These are phyloP conservation scores for Procavia capensis DNA, from an alignment of 2,113 vertebrate species.

Conservation along the genomic window DNA sequence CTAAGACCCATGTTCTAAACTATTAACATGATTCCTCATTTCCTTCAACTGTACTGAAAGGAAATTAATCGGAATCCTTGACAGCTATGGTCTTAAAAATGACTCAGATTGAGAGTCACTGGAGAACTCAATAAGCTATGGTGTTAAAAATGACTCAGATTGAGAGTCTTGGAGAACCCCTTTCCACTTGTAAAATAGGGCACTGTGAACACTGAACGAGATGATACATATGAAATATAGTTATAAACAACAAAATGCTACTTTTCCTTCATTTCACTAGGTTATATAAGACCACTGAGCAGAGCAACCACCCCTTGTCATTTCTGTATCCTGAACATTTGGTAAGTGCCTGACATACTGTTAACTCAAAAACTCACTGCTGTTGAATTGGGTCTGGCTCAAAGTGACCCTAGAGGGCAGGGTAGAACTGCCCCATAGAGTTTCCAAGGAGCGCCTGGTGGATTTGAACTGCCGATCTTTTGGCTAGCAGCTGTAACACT, in stretches of 20 bases:
- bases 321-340: neutral
- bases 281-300: neutral
- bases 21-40: neutral
- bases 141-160: neutral
- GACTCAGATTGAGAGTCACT: too few species aligned
- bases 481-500: too few species aligned
- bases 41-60: neutral
- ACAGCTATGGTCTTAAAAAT: neutral
- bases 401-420: too few species aligned
- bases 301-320: neutral
- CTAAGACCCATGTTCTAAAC: neutral
- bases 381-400: too few species aligned
- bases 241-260: neutral
- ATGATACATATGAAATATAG: neutral
- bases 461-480: too few species aligned
- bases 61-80: neutral
- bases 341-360: neutral
- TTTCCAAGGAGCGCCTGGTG: too few species aligned
- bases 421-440: too few species aligned
- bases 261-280: neutral
- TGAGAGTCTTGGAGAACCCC: too few species aligned
- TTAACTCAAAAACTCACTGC: too few species aligned
- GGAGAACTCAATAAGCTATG: too few species aligned
- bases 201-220: neutral
- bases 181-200: constrained; percentile 20